These are phyloP conservation scores for Brenthis daphne DNA, from an alignment of 2,888 invertebrate species.

Conservation along the genomic window DNA sequence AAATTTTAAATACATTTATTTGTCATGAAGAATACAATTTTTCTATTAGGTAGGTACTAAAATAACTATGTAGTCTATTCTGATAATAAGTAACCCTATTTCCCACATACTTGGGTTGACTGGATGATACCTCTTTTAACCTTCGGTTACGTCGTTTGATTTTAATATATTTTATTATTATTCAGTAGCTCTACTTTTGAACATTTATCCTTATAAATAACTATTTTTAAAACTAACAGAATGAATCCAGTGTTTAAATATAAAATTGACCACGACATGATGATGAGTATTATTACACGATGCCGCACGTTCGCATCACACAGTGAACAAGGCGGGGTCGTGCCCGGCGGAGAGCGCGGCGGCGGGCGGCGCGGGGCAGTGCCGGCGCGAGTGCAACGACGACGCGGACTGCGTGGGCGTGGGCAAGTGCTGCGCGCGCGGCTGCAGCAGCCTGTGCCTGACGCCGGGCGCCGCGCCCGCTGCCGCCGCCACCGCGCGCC, in stretches of 20 bases:
- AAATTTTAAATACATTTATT: background rate
- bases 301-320: too few relatives aligned
- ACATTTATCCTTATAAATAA: too few relatives aligned
- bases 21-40: background rate
- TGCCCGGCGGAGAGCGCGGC: constrained; percentile 50
- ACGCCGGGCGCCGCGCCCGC: constrained; percentile 46
- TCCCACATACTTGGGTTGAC: background rate
- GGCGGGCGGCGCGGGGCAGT: constrained; percentile 59
- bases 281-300: too few relatives aligned
- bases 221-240: too few relatives aligned
- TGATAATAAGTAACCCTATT: background rate
- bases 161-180: too few relatives aligned
- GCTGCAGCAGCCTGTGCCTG: constrained; percentile 88
- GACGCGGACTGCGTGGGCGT: constrained; percentile 91
- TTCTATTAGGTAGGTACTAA: too few relatives aligned
- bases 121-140: too few relatives aligned
- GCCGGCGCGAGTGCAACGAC: constrained; percentile 87
- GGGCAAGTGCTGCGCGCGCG: constrained; percentile 91
- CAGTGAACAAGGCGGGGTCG: constrained; percentile 83
- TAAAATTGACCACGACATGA: too few relatives aligned
- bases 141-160: too few relatives aligned
- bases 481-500: constrained; percentile 17
- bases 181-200: too few relatives aligned
- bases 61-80: too few relatives aligned
- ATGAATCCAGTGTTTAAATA: too few relatives aligned